Percentiles rank a stretch among this genome's conserved stretches.
These are phyloP conservation scores for Erebia ligea DNA, from an alignment of 2,888 invertebrate species.

Conservation along the genomic window DNA sequence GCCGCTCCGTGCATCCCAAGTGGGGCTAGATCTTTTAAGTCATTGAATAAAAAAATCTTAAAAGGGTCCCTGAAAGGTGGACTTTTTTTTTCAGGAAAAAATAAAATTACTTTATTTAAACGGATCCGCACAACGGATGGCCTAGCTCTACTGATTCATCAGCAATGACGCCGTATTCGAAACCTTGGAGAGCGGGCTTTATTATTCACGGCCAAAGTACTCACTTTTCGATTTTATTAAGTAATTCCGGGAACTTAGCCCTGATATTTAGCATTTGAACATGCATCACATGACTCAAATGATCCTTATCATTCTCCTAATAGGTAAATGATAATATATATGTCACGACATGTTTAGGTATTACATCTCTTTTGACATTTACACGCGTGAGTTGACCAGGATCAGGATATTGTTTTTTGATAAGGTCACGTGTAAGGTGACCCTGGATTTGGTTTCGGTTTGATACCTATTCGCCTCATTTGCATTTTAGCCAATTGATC, in stretches of 20 bases:
- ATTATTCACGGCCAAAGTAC: constrained; percentile 32
- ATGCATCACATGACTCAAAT: constrained; percentile 13
- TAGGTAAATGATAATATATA: too few relatives aligned
- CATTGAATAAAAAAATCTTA: neutral
- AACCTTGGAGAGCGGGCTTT: constrained; percentile 15
- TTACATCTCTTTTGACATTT: constrained; percentile 12
- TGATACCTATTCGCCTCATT: too few relatives aligned
- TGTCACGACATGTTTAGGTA: constrained; percentile 8
- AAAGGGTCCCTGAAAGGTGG: neutral
- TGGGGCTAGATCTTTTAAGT: too few relatives aligned
- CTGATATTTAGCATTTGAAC: constrained; percentile 31
- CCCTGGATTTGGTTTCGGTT: neutral
- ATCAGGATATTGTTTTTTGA: neutral
- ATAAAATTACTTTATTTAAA: too few relatives aligned
- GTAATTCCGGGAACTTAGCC: constrained; percentile 39
- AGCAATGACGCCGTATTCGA: constrained; percentile 4
- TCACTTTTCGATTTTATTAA: constrained; percentile 30
- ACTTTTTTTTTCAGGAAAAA: too few relatives aligned
- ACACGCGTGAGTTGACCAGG: constrained; percentile 24
- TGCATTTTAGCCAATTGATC: too few relatives aligned
- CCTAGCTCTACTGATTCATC: constrained; percentile 6
- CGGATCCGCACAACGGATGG: neutral
- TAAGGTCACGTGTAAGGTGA: constrained; percentile 17
- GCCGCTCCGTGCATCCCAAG: too few relatives aligned
- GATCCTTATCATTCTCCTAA: neutral